Percentiles rank a stretch among this genome's conserved stretches.
phyloP scores from a whole-genome alignment of 2,888 invertebrate species.

The Calephelis perditalis region DNA sequence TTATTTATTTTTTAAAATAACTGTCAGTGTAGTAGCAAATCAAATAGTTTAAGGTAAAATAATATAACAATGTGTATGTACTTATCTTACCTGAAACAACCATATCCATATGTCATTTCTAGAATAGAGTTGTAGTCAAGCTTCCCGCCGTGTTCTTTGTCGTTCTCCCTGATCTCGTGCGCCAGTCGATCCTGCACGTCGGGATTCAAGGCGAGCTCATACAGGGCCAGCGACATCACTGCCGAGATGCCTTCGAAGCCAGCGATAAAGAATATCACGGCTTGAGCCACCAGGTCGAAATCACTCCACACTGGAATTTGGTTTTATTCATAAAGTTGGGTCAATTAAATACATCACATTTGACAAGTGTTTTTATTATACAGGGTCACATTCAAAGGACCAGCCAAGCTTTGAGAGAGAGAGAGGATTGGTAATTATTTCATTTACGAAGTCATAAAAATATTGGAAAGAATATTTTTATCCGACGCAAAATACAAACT shows the following conservation, averaged over 20 bases:
- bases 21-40: too few species aligned
- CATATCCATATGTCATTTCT: constrained; percentile 75
- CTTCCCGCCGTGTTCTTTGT: constrained; percentile 43
- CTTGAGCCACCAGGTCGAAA: constrained; percentile 52
- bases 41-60: too few species aligned
- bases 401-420: too few species aligned
- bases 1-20: too few species aligned
- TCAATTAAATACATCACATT: too few species aligned
- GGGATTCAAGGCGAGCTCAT: constrained; percentile 72
- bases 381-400: too few species aligned
- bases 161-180: constrained; percentile 63
- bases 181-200: constrained; percentile 69
- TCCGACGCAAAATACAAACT: too few species aligned
- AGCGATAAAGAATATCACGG: constrained; percentile 66
- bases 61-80: too few species aligned
- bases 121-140: constrained; percentile 60
- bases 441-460: too few species aligned
- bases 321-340: not conserved
- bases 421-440: too few species aligned
- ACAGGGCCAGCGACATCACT: constrained; percentile 59
- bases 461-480: too few species aligned
- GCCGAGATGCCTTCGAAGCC: constrained; percentile 62
- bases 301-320: constrained; percentile 38
- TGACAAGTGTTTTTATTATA: too few species aligned
- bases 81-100: constrained; percentile 57